A percentile compares a stretch with the other conserved stretches of the same genome.
These are phyloP conservation scores for Psittacula derbiana DNA, from an alignment of 2,797 vertebrate species.

Conservation along the genomic window DNA sequence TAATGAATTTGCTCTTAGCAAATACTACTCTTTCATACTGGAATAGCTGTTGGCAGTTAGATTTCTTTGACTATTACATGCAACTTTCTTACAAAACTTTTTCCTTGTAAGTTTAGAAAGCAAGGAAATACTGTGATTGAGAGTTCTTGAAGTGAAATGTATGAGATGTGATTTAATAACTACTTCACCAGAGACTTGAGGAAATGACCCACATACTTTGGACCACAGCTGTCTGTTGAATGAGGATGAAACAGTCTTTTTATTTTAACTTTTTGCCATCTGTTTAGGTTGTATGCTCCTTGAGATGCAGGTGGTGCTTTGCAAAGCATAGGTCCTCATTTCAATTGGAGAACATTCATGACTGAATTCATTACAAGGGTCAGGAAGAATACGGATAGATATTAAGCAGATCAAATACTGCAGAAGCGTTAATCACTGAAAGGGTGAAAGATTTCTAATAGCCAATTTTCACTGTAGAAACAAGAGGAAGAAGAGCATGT, in stretches of 20 bases:
- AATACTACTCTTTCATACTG: neutral
- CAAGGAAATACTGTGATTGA: neutral
- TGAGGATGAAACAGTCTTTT: neutral
- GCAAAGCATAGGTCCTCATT: neutral
- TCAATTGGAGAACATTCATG: neutral
- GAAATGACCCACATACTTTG: neutral
- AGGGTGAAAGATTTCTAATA: neutral
- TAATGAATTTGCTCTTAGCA: neutral
- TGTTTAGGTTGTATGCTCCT: neutral
- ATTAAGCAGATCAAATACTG: neutral
- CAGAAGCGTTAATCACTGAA: neutral
- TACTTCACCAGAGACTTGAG: neutral
- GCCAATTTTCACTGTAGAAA: neutral
- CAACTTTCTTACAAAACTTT: neutral
- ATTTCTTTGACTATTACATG: neutral
- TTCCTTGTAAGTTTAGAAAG: neutral
- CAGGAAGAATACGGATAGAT: neutral
- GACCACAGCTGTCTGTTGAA: neutral
- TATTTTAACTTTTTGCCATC: neutral
- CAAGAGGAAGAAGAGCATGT: neutral
- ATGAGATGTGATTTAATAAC: neutral
- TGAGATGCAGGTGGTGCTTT: neutral
- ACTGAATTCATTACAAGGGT: neutral
- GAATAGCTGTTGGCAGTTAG: neutral
- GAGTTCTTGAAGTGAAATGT: neutral